Percentiles rank a stretch among this genome's conserved stretches.
phyloP scores from a whole-genome alignment of 2,113 vertebrate genomes.

The Calyptomena viridis region DNA sequence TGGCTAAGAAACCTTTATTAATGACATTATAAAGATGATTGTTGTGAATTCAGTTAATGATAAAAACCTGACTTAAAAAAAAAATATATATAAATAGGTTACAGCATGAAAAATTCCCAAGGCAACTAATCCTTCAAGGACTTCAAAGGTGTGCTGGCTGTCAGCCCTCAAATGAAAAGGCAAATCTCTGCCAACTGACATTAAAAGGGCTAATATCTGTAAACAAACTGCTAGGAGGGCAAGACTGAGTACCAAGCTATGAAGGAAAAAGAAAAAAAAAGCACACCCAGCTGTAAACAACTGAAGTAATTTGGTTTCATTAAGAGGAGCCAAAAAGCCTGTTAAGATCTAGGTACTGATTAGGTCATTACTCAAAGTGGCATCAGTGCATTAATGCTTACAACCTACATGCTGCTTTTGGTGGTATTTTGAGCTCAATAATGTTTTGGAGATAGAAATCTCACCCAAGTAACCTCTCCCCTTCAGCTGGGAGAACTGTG shows the following conservation, averaged over 20 bases:
- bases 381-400: not conserved
- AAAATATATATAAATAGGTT: not conserved
- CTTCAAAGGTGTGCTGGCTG: slow-evolving; percentile 48
- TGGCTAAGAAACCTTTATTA: not conserved
- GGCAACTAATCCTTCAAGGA: slow-evolving; percentile 11
- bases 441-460: slow-evolving; percentile 9
- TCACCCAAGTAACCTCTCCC: not conserved
- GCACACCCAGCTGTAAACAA: not conserved
- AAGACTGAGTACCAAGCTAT: not conserved
- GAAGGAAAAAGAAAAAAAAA: not conserved
- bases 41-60: not conserved
- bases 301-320: not conserved
- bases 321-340: slow-evolving; percentile 3
- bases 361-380: not conserved
- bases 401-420: not conserved
- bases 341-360: slow-evolving; percentile 1
- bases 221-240: slow-evolving; percentile 1
- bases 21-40: not conserved
- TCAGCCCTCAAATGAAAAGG: not conserved
- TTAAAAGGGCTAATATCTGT: not conserved
- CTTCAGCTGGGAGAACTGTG: not conserved
- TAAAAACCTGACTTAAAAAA: not conserved
- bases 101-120: slow-evolving; percentile 27
- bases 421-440: not conserved
- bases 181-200: slow-evolving; percentile 16